Evolutionary conservation across 1,140 invertebrate species (phyloP), one percentile per base, ranked within the genome.

Genomic region (Drosophila melanica): DNA sequence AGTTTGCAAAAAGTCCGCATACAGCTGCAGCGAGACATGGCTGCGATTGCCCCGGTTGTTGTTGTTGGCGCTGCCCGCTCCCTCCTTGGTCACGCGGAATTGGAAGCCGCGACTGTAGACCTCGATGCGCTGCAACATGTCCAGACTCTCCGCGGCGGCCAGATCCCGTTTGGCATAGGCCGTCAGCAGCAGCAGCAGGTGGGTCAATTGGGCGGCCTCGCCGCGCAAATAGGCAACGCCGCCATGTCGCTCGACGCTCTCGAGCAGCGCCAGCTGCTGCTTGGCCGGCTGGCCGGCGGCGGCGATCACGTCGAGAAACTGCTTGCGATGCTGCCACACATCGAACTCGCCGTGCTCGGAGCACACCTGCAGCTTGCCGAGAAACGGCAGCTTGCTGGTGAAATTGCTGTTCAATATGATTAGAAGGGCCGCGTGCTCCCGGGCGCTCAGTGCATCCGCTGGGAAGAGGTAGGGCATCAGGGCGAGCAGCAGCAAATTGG

Each of bases 401-500:
- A 91, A 77, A 20, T 78, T 57, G 47, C 90, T 91, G 6, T 20
- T 42, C 2, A 91, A 9, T 20, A 91, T 57, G 8, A 59, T 55
- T 3, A 62, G 3, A 6, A 91, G 30, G 10, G 70, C 81, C 0
- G 60, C 16, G 7, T 73, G 70, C 16, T 79, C 71, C 2, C 47
- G 11, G 3, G 53, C 30, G 8, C 48, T 51, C 4, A 77, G 11
- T 0, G 48, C 16, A 4, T 73, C 53, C n/a, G 41, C 39, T 0
- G 90, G 90, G 18, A 91, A 91, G 0, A 91, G 70, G 10, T 86
- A 62, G 4, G 89, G 89, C 85, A 90, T 90, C 41, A 92, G 18
- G 0, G 90, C 67, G 7, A 92, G 50, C 4, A 92, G n/a, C 55
- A 92, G 50, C 39, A 90, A 30, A 57, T 92, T 91, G 2, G 58